Evolutionary conservation across 2,888 invertebrate species (phyloP), one percentile per base, ranked within the genome.

Genomic region (Mystacides longicornis): DNA sequence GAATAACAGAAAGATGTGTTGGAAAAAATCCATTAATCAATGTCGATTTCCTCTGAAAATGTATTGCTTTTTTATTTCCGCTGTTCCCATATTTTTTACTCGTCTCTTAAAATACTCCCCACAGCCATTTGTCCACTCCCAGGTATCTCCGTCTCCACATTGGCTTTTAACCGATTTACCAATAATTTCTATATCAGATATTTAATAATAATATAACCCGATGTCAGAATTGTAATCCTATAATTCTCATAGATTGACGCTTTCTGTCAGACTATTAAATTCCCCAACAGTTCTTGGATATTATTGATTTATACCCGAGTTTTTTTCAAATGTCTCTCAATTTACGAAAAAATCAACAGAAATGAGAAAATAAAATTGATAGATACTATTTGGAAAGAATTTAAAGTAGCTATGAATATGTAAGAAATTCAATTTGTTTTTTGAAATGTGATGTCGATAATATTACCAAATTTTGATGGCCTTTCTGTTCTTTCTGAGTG

Each of bases 1-100:
- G n/a, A n/a, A n/a, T n/a, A n/a, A n/a, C n/a, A n/a, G n/a, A n/a
- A 57, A n/a, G n/a, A n/a, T n/a, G n/a, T n/a, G n/a, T n/a, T n/a
- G n/a, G n/a, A n/a, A 57, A 55, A 58, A 58, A 57, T 54, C 58
- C 58, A 60, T 60, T 58, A 55, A 54, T 60, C 60, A 60, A 58
- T 56, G 60, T 60, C 54, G 51, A 57, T 54, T 31, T 51, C 42
- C 20, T 49, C 47, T 27, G 49, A 45, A 49, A 42, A 45, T 49
- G 22, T 45, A 27, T 54, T 43, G 49, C 49, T 23, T 54, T 53
- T 54, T 54, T 54, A 49, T 54, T 53, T 48, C 53, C 18, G 23
- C 18, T 22, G 53, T 31, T 47, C 48, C 37, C 52, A 33, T 33
- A n/a, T 46, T 46, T 46, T 16, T n/a, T 14, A 14, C 37, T 37